These are phyloP conservation scores for Laticauda colubrina DNA, from an alignment of 2,113 vertebrate species.

Conservation along the genomic window DNA sequence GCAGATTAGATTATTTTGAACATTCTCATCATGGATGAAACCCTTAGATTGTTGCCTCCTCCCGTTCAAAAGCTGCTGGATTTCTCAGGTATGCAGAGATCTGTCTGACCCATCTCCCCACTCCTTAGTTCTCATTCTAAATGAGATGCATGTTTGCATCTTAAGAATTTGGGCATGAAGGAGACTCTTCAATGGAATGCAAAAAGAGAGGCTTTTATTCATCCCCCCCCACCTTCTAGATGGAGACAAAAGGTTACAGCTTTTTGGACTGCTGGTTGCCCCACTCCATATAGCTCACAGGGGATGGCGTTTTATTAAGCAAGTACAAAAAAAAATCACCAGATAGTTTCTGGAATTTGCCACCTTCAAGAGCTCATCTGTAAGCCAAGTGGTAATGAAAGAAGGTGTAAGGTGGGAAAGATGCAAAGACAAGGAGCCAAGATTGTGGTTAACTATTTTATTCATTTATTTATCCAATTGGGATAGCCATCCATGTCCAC, in stretches of 20 bases:
- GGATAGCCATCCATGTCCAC: background rate
- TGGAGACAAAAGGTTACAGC: background rate
- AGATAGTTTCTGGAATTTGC: background rate
- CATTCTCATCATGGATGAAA: background rate
- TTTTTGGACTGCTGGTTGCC: background rate
- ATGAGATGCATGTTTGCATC: background rate
- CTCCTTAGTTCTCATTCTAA: background rate
- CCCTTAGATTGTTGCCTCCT: background rate
- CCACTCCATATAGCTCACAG: background rate
- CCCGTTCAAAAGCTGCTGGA: background rate
- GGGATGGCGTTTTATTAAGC: background rate
- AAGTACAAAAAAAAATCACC: background rate
- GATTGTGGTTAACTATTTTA: background rate
- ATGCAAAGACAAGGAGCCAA: background rate
- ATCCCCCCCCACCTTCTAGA: background rate
- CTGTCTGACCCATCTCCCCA: background rate
- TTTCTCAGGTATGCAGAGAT: background rate
- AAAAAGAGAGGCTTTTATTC: background rate
- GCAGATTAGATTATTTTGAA: background rate
- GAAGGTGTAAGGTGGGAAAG: background rate
- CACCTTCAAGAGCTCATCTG: background rate
- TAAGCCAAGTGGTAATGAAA: background rate
- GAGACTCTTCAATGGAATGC: background rate
- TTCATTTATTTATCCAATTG: background rate
- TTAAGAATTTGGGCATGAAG: fast-evolving